phyloP scores from a whole-genome alignment of 2,797 vertebrate species.

The Urophycis tenuis region DNA sequence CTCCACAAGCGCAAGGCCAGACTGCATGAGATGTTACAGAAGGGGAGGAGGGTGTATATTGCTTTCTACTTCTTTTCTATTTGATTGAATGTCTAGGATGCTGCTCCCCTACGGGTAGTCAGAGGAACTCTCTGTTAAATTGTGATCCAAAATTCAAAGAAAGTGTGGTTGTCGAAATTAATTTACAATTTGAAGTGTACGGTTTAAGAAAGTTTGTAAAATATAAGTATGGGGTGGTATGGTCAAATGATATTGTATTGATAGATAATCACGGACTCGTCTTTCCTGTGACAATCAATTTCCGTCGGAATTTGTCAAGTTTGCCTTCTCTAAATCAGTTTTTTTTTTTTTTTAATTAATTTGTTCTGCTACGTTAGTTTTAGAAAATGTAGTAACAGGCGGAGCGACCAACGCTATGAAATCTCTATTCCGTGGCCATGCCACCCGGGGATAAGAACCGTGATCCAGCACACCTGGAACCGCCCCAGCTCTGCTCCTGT shows the following conservation, averaged over 20 bases:
- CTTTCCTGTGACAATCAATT: no score
- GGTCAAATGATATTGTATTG: no score
- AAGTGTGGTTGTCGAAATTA: background rate
- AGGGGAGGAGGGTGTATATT: background rate
- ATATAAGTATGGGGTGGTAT: no score
- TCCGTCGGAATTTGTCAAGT: no score
- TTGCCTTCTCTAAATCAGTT: no score
- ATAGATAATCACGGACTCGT: no score
- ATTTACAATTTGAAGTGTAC: background rate
- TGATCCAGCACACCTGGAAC: background rate
- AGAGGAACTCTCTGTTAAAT: background rate
- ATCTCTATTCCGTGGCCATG: background rate
- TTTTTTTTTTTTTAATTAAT: no score
- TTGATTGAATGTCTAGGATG: background rate
- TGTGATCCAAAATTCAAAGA: no score
- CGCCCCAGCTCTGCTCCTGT: background rate
- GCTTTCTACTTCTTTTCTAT: background rate
- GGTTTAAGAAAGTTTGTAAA: no score
- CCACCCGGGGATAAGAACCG: background rate
- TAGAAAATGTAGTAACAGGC: background rate
- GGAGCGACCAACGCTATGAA: background rate
- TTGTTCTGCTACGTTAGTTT: no score
- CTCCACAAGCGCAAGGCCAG: background rate
- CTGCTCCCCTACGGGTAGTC: background rate
- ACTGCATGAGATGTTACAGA: background rate